Conservation (phyloP, 2,888 invertebrate species). For the Furcula furcula region DNA sequence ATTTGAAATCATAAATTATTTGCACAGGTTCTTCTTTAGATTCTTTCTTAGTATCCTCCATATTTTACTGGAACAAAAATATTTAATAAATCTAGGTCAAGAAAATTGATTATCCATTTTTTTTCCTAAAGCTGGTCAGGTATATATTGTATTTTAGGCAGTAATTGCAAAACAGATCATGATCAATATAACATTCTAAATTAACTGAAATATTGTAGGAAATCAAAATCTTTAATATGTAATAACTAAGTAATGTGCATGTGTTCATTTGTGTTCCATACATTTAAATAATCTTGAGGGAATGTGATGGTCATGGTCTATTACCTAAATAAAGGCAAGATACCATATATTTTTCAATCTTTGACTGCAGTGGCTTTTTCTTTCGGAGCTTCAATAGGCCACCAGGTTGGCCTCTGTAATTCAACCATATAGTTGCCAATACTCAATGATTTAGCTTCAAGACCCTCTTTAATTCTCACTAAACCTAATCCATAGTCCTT, state of each 20-base stretch:
- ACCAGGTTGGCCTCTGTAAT: slow-evolving; percentile 88
- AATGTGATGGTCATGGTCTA: too few relatives aligned
- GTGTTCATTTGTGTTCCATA: too few relatives aligned
- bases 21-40: slow-evolving; percentile 42
- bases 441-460: slow-evolving; percentile 80
- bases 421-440: slow-evolving; percentile 80
- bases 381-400: slow-evolving; percentile 88
- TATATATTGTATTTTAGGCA: too few relatives aligned
- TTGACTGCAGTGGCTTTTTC: slow-evolving; percentile 61
- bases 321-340: slow-evolving; percentile 17
- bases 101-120: too few relatives aligned
- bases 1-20: slow-evolving; percentile 79
- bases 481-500: slow-evolving; percentile 86
- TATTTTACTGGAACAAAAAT: slow-evolving; percentile 49
- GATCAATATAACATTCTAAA: too few relatives aligned
- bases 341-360: neutral
- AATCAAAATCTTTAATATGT: too few relatives aligned
- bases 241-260: too few relatives aligned
- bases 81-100: too few relatives aligned
- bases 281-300: too few relatives aligned
- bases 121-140: too few relatives aligned
- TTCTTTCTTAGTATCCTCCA: slow-evolving; percentile 46
- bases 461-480: slow-evolving; percentile 86
- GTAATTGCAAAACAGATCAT: too few relatives aligned
- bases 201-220: too few relatives aligned